Evolutionary conservation across 2,888 invertebrate species (phyloP).

Genomic region (Odontocerum albicorne): DNA sequence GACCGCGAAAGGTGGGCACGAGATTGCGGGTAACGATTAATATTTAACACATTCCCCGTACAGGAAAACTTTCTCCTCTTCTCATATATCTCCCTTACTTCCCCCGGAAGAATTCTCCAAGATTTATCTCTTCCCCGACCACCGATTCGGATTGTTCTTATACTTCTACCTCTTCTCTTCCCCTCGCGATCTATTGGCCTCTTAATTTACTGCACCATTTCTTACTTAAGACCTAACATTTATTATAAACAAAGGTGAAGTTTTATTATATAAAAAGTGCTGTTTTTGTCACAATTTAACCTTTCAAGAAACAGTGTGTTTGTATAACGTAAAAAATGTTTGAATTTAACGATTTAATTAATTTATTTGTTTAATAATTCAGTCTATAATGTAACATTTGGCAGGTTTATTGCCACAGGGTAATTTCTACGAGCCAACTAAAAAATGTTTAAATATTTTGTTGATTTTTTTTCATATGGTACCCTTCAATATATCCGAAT

Average conservation of each 20-base stretch:
- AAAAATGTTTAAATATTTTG: neutral
- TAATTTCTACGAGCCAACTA: neutral
- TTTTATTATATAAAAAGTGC: no score
- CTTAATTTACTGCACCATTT: neutral
- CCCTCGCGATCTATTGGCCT: neutral
- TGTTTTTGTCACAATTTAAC: no score
- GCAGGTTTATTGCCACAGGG: no score
- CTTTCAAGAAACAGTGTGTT: no score
- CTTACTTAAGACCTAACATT: no score
- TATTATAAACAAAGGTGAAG: no score
- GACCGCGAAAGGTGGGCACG: neutral
- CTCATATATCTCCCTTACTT: constrained; percentile 6
- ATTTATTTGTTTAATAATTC: no score
- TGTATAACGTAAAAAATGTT: no score
- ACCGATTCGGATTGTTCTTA: neutral
- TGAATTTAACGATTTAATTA: no score
- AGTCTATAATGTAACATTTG: no score
- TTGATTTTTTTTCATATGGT: neutral
- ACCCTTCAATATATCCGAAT: no score
- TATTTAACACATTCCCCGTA: constrained; percentile 11
- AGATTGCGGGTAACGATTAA: constrained; percentile 8
- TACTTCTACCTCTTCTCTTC: no score
- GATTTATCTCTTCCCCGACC: constrained; percentile 17
- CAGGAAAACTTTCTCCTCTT: constrained; percentile 10
- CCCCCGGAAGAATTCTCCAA: constrained; percentile 10